Percentiles rank a stretch among this genome's conserved stretches.
These are phyloP conservation scores for Tetragonisca angustula DNA, from an alignment of 2,888 invertebrate genomes.

Conservation along the genomic window DNA sequence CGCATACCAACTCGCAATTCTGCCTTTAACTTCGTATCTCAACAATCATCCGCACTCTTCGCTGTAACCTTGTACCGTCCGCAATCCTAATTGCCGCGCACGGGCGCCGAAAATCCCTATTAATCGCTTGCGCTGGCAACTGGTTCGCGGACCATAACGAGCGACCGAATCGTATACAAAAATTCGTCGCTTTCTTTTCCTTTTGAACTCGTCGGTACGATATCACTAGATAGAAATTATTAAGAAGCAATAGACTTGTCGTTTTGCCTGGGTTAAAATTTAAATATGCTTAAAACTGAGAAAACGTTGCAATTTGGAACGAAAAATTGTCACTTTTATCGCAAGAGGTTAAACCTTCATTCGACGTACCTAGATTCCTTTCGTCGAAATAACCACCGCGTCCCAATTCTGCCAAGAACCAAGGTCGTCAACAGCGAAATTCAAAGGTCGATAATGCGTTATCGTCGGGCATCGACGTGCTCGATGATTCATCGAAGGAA, in stretches of 20 bases:
- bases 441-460: constrained; percentile 34
- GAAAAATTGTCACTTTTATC: too few species aligned
- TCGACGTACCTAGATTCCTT: neutral
- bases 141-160: too few species aligned
- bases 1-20: neutral
- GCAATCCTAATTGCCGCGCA: constrained; percentile 10
- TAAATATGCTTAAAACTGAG: too few species aligned
- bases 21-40: neutral
- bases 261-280: too few species aligned
- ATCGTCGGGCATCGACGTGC: constrained; percentile 34
- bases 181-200: too few species aligned
- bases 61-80: neutral
- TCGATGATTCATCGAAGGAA: neutral
- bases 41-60: neutral
- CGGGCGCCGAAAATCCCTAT: neutral
- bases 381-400: neutral
- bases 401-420: neutral
- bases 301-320: too few species aligned
- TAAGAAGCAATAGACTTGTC: too few species aligned
- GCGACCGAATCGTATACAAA: too few species aligned
- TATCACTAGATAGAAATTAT: too few species aligned
- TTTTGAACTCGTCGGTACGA: too few species aligned
- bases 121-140: too few species aligned
- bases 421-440: constrained; percentile 35
- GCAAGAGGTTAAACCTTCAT: neutral